Percentiles rank a stretch among this genome's conserved stretches.
Conservation (phyloP, 2,888 invertebrate species). For the Dryobota labecula region DNA sequence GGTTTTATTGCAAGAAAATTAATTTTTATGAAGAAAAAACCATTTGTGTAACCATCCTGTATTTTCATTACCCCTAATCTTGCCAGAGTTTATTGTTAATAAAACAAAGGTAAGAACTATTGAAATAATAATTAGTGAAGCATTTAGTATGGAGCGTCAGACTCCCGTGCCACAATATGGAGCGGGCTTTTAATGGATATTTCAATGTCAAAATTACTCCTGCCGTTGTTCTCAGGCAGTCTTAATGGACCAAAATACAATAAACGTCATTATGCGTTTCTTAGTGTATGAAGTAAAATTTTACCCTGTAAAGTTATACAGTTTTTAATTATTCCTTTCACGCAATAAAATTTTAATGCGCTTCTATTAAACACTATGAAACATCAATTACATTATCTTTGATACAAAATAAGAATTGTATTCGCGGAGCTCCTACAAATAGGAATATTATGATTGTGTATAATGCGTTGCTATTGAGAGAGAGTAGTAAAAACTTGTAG, state of each 20-base stretch:
- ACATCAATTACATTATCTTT: background rate
- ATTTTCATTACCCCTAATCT: conserved; percentile 80
- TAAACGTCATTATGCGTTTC: conserved; percentile 1
- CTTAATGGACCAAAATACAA: conserved; percentile 25
- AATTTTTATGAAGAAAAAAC: conserved; percentile 74
- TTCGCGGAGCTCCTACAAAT: conserved; percentile 5
- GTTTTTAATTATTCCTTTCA: conserved; percentile 6
- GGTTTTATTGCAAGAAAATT: conserved; percentile 79
- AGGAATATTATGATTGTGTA: background rate
- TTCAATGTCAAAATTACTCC: conserved; percentile 61
- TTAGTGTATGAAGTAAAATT: background rate
- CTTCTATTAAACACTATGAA: conserved; percentile 2
- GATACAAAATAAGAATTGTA: conserved; percentile 12
- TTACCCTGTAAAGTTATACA: background rate
- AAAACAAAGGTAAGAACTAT: conserved; percentile 73
- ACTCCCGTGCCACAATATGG: conserved; percentile 19
- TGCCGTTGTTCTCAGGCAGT: conserved; percentile 55
- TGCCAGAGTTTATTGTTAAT: conserved; percentile 74
- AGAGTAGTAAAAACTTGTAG: conserved; percentile 15
- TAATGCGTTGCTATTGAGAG: background rate
- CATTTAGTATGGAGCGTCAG: conserved; percentile 45
- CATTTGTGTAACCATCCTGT: conserved; percentile 71
- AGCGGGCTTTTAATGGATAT: conserved; percentile 50
- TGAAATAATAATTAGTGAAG: conserved; percentile 61
- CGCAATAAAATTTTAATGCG: background rate